Evolutionary conservation across 2,888 invertebrate species (phyloP), one percentile per base, ranked within the genome.

Genomic region (Sinohyriopsis cumingii): DNA sequence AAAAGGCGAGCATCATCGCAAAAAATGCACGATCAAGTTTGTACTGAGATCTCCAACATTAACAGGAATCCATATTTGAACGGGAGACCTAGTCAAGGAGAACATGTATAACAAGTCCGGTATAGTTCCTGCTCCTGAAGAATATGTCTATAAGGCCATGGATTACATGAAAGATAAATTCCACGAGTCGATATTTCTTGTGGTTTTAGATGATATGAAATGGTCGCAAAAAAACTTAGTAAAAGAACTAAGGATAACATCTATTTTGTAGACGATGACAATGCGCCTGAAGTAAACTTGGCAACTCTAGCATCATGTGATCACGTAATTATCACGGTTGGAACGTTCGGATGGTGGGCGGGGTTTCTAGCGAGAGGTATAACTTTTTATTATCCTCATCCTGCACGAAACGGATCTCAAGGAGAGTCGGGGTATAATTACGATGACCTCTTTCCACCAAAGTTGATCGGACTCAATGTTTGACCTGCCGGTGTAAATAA

Each of bases 281-380:
- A 33, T 0, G 33, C 33, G 12, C 53, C 67, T 1, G 69, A 63
- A 6, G 3, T n/a, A 0, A 73, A 76, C 55, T 63, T 76, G 20
- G 76, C 76, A 12, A 54, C 72, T 22, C 55, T 71, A n/a, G 45
- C 65, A 0, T 59, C 56, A 28, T 73, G 71, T 65, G 67, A 73
- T 65, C 76, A 76, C 63, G 61, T 63, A 20, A 73, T 76, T 20
- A 67, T 76, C 0, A 63, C 73, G 1, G 71, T 71, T 1, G 76
- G 76, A 22, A 71, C 76, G 12, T 76, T 71, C 59, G 66, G 76
- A 5, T 73, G 76, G 76, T 76, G 76, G 76, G 71, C 68, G 25
- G 73, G 69, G 5, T 76, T 67, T 71, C 55, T 76, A 45, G 55
- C 73, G 9, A 59, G 66, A 54, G 76, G 73, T 4, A 63, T 61